Evolutionary conservation across 2,888 invertebrate genomes (phyloP), one percentile per base, ranked within the genome.

Genomic region (Erynnis tages): DNA sequence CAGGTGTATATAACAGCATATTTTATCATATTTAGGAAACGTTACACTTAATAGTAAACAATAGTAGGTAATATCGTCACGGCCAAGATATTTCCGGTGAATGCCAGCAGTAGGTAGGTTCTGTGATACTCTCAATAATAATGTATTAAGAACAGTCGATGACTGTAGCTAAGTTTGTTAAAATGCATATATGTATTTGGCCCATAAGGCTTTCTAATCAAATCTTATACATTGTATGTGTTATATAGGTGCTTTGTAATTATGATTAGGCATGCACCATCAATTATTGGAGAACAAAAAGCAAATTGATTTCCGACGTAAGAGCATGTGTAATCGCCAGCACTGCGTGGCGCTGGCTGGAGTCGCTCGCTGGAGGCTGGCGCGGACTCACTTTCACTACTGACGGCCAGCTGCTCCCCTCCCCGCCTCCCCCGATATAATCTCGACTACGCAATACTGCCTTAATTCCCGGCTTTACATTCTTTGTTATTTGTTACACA

Each of bases 331-430:
- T 37, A 52, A 50, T 25, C 46, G 46, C 43, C 27, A 43, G 50
- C 35, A 23, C 34, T n/a, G 23, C 30, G 40, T 14, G 10, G 37
- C 27, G 46, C 37, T 27, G 35, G 41, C 38, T 50, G 50, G 50
- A 50, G 52, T 44, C 52, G 48, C 54, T 54, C 57, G 71, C 69
- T n/a, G 50, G 50, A 50, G 52, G 52, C 52, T 53, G 55, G 54
- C 57, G 71, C 69, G 72, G 72, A 73, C 66, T 79, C 76, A 89
- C 89, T 89, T 89, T 89, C 89, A 88, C 89, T 89, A 66, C 70
- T 86, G 80, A 74, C 79, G 89, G 87, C 85, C 87, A 79, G 67
- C 87, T 84, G 87, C 87, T 85, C 64, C 65, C 66, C 66, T 62
- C 63, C 70, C 61, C 67, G 61, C 62, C 58, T 55, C 63, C 53